These are phyloP conservation scores for Athalia cordata DNA, from an alignment of 2,888 invertebrate genomes.

Conservation along the genomic window DNA sequence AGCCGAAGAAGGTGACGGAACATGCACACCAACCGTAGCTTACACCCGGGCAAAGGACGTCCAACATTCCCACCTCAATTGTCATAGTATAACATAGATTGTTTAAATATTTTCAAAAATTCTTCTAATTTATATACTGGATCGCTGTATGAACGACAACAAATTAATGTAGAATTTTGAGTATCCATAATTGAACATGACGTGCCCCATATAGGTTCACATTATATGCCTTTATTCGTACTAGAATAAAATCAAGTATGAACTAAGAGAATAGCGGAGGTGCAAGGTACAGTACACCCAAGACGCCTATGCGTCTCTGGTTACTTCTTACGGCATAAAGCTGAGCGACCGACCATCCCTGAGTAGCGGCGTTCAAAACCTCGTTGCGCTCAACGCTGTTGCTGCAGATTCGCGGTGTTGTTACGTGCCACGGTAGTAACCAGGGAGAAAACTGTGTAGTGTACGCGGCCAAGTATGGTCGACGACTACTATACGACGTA, in stretches of 20 bases:
- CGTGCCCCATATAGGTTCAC: no score
- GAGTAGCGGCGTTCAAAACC: conserved; percentile 50
- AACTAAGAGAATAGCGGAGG: no score
- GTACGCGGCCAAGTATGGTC: conserved; percentile 28
- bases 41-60: neutral
- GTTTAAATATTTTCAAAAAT: no score
- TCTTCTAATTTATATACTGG: no score
- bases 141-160: no score
- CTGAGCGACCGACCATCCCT: conserved; percentile 46
- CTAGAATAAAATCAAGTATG: no score
- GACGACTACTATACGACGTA: conserved; percentile 6
- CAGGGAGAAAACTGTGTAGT: neutral
- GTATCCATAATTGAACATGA: no score
- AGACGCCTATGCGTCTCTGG: conserved; percentile 1
- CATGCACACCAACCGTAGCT: neutral
- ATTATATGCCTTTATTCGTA: no score
- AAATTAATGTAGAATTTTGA: no score
- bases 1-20: conserved; percentile 14
- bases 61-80: neutral
- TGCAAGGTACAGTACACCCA: no score
- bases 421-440: conserved; percentile 51
- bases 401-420: conserved; percentile 45
- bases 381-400: no score
- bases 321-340: conserved; percentile 7
- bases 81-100: no score